phyloP scores from a whole-genome alignment of 1,140 invertebrate species.

The Diorhabda sublineata region DNA sequence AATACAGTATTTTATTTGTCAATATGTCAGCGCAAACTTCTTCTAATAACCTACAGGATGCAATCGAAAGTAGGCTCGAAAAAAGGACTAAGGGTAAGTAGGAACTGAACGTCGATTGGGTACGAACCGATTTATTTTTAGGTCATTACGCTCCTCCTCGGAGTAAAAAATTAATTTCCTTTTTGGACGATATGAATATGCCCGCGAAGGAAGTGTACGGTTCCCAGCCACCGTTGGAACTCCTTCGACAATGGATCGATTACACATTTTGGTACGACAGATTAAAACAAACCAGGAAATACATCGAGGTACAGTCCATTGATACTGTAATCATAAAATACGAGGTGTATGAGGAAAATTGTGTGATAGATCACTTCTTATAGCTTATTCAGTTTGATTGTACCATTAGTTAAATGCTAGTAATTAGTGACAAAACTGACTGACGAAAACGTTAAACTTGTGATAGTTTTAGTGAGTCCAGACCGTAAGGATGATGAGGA shows the following conservation, averaged over 20 bases:
- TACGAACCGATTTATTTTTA: neutral
- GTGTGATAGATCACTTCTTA: too few species aligned
- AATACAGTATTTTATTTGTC: conserved; percentile 65
- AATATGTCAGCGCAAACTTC: conserved; percentile 86
- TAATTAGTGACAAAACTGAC: neutral
- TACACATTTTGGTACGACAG: conserved; percentile 84
- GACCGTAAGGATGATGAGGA: too few species aligned
- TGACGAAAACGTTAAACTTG: neutral
- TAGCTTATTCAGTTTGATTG: too few species aligned
- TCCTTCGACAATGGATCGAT: conserved; percentile 80
- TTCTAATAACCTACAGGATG: conserved; percentile 65
- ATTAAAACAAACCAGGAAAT: conserved; percentile 66
- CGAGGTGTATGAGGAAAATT: too few species aligned
- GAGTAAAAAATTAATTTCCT: conserved; percentile 74
- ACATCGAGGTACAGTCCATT: conserved; percentile 55
- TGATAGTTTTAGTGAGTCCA: too few species aligned
- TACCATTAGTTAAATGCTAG: too few species aligned
- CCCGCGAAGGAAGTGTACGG: conserved; percentile 82
- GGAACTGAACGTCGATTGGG: neutral
- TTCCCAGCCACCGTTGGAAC: conserved; percentile 78
- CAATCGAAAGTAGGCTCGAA: conserved; percentile 59
- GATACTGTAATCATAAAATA: too few species aligned
- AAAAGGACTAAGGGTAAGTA: conserved; percentile 68
- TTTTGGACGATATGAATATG: conserved; percentile 89
- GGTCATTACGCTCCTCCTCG: conserved; percentile 68